These are phyloP conservation scores for Eupeodes luniger DNA, from an alignment of 2,888 invertebrate species.

Conservation along the genomic window DNA sequence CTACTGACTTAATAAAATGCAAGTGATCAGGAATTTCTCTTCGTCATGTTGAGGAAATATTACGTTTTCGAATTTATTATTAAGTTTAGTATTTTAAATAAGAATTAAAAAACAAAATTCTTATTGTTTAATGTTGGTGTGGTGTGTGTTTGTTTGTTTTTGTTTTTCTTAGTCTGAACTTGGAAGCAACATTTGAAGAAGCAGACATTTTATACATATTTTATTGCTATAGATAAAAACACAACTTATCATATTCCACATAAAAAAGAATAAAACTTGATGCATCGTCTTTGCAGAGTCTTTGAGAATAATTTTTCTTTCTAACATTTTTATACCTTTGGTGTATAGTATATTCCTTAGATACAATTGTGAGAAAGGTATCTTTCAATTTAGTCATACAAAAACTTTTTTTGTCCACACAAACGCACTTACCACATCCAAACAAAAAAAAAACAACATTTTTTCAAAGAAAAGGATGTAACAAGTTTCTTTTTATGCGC, in stretches of 20 bases:
- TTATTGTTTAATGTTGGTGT: too few species aligned
- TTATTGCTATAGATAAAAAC: slow-evolving; percentile 25
- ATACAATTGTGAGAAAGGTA: too few species aligned
- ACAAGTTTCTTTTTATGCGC: slow-evolving; percentile 60
- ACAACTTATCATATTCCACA: not conserved
- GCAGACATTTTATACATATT: slow-evolving; percentile 40
- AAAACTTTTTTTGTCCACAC: slow-evolving; percentile 44
- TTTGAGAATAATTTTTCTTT: slow-evolving; percentile 52
- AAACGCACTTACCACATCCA: slow-evolving; percentile 14
- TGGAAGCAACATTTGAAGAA: not conserved
- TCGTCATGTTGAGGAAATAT: too few species aligned
- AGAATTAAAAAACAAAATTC: too few species aligned
- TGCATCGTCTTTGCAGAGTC: slow-evolving; percentile 61
- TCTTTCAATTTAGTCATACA: slow-evolving; percentile 1
- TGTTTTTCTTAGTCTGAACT: too few species aligned
- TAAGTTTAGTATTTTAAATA: too few species aligned
- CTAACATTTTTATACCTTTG: slow-evolving; percentile 45
- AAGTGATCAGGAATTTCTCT: too few species aligned
- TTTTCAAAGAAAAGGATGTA: slow-evolving; percentile 41
- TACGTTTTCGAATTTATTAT: too few species aligned
- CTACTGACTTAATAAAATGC: too few species aligned
- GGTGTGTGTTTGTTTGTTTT: too few species aligned
- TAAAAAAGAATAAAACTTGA: slow-evolving; percentile 45
- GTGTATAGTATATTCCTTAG: not conserved
- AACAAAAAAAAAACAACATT: not conserved